Evolutionary conservation across 2,797 vertebrate species (phyloP).

Genomic region (Otus scops): DNA sequence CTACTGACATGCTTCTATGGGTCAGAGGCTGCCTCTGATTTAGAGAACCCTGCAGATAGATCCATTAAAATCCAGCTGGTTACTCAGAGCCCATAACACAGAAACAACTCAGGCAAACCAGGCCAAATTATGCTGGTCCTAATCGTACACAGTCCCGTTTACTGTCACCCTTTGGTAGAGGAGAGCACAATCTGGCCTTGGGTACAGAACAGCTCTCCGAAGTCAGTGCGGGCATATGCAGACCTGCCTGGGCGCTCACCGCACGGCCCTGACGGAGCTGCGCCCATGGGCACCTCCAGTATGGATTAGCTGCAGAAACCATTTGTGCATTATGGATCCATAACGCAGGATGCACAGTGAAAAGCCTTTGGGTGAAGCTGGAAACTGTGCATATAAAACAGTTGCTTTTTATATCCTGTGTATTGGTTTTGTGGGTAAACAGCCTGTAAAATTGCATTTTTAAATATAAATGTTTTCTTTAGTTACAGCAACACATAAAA

Average conservation of each 20-base stretch:
- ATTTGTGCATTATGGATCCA: neutral
- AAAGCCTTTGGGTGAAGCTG: conserved; percentile 12
- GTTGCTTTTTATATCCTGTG: neutral
- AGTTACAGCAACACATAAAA: conserved; percentile 25
- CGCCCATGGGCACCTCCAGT: rapidly evolving
- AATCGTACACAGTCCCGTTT: neutral
- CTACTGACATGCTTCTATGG: neutral
- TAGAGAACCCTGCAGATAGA: neutral
- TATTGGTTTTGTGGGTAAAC: neutral
- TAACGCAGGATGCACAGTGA: neutral
- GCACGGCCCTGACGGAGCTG: neutral
- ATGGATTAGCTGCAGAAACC: neutral
- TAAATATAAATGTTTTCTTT: conserved; percentile 11
- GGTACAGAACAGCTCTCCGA: neutral
- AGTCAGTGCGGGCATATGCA: neutral
- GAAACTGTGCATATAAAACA: neutral
- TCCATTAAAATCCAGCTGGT: neutral
- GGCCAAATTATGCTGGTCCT: neutral
- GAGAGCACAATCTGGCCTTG: neutral
- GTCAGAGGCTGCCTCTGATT: neutral
- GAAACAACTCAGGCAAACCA: neutral
- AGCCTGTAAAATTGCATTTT: conserved; percentile 4
- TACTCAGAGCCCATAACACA: neutral
- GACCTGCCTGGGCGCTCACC: neutral
- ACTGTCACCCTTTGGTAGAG: neutral